Evolutionary conservation across 2,113 vertebrate genomes (phyloP).

Genomic region (Rissa tridactyla): DNA sequence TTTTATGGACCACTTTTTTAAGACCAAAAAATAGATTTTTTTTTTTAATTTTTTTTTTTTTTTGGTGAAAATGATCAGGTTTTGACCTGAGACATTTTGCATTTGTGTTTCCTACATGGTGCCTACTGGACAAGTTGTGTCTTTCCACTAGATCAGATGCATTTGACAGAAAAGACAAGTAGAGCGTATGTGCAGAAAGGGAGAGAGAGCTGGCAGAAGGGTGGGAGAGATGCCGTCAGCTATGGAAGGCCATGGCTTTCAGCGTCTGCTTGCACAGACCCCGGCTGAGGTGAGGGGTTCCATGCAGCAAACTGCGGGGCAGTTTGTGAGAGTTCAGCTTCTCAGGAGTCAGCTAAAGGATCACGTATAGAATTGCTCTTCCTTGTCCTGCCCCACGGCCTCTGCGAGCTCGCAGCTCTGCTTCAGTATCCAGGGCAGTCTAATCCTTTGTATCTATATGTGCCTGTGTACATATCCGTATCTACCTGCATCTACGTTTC

Average conservation of each 20-base stretch:
- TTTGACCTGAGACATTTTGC: not conserved
- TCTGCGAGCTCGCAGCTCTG: not conserved
- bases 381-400: fast-evolving
- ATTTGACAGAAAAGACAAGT: not conserved
- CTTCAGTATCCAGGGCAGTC: not conserved
- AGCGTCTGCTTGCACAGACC: not conserved
- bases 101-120: not conserved
- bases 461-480: not conserved
- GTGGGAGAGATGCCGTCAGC: not conserved
- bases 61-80: not conserved
- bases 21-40: not conserved
- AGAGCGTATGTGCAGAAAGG: not conserved
- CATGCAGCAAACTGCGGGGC: too few species aligned
- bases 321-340: not conserved
- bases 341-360: fast-evolving
- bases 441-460: not conserved
- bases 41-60: not conserved
- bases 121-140: not conserved
- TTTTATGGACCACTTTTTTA: not conserved
- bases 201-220: not conserved
- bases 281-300: not conserved
- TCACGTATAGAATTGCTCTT: fast-evolving
- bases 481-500: not conserved
- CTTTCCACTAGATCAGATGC: not conserved
- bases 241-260: not conserved